Evolutionary conservation across 2,888 invertebrate genomes (phyloP), one percentile per base, ranked within the genome.

Genomic region (Odontocerum albicorne): DNA sequence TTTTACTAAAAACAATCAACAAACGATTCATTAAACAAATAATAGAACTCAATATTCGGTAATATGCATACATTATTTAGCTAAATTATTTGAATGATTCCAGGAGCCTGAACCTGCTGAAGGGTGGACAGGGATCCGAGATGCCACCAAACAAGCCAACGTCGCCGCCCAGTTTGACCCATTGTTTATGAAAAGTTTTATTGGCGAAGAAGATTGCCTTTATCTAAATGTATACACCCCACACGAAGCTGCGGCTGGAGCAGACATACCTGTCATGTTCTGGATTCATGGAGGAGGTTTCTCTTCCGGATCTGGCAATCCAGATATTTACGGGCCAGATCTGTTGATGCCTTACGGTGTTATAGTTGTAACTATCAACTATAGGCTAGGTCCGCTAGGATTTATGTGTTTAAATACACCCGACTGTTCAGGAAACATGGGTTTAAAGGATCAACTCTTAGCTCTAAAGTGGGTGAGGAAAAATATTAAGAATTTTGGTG

Each of bases 271-370:
- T 3, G 55, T 55, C 3, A 58, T 61, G 53, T 45, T 57, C 12
- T 59, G 57, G 44, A 51, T 57, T 22, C 58, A 58, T 31, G 58
- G 58, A n/a, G 58, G 58, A 10, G 58, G 35, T 12, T 55, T 50
- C 27, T 33, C n/a, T 8, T 40, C 35, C 31, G 55, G 58, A 12
- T 50, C 50, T 31, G 55, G 55, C 20, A 33, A 21, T 16, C 13
- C 35, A n/a, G 31, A 38, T 12, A 7, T 51, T 6, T 58, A 47
- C 16, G 54, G 51, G 7, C 55, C 55, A 8, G 58, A 58, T 31
- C 38, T 27, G 38, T 36, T 58, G n/a, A 12, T 58, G 2, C 32
- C 50, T 31, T 21, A 32, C 3, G 43, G 51, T 19, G 55, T 58
- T 6, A 51, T 58, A 10, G 17, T 58, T 1, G 58, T 58, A n/a